Percentiles rank a stretch among this genome's conserved stretches.
These are phyloP conservation scores for Chrysolina americana DNA, from an alignment of 2,888 invertebrate genomes.

Conservation along the genomic window DNA sequence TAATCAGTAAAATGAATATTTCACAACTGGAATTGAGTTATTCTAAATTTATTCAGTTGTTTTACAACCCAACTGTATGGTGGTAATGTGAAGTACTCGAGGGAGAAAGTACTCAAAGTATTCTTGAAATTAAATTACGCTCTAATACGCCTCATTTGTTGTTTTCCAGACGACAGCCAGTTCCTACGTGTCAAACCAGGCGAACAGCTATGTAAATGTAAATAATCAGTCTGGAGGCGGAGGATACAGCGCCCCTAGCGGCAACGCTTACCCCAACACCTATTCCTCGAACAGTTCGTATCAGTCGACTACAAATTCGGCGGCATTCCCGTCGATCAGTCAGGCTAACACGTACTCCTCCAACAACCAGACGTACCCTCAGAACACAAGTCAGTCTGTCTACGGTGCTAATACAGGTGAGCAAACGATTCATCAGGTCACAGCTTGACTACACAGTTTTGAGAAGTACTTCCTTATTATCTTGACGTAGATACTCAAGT, in stretches of 20 bases:
- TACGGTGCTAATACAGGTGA: conserved; percentile 68
- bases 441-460: not conserved
- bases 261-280: conserved; percentile 65
- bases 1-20: no score
- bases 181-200: conserved; percentile 64
- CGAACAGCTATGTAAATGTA: conserved; percentile 65
- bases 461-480: no score
- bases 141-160: no score
- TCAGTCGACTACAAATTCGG: conserved; percentile 59
- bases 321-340: conserved; percentile 64
- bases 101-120: no score
- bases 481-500: not conserved
- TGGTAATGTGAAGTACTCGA: no score
- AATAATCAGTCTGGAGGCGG: conserved; percentile 61
- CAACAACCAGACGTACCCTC: conserved; percentile 64
- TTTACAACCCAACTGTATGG: no score
- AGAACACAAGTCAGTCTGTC: conserved; percentile 67
- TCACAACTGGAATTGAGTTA: no score
- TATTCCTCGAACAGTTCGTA: conserved; percentile 65
- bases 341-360: conserved; percentile 64
- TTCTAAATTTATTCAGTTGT: no score
- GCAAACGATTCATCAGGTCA: conserved; percentile 29
- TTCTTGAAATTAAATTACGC: no score
- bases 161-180: conserved; percentile 69
- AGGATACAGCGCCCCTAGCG: conserved; percentile 62